These are phyloP conservation scores for Papilio polyxenes DNA, from an alignment of 1,140 invertebrate species.

Conservation along the genomic window DNA sequence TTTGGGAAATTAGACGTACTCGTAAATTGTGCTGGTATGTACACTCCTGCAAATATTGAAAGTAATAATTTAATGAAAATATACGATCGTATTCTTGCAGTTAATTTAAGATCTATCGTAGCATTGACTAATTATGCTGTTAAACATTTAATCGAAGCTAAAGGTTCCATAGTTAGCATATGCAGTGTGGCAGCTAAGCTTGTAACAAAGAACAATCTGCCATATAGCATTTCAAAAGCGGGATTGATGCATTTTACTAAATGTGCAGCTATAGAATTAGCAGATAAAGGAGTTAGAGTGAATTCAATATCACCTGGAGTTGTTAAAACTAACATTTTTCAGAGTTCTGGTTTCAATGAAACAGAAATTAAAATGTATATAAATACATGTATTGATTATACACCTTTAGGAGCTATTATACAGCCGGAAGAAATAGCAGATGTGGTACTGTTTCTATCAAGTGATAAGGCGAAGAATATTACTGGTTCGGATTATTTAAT, in stretches of 20 bases:
- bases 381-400: neutral
- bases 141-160: conserved; percentile 43
- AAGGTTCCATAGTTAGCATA: neutral
- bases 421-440: neutral
- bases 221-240: neutral
- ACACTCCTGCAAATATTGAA: conserved; percentile 27
- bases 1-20: conserved; percentile 51
- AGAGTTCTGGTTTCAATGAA: neutral
- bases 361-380: neutral
- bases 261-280: neutral
- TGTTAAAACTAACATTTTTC: neutral
- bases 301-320: neutral
- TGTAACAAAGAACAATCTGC: neutral
- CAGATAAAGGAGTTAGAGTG: conserved; percentile 12
- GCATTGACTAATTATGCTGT: conserved; percentile 41
- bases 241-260: conserved; percentile 5
- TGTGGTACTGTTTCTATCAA: neutral
- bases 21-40: conserved; percentile 50
- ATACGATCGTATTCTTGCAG: conserved; percentile 44
- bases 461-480: neutral
- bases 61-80: conserved; percentile 45
- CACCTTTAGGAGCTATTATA: neutral
- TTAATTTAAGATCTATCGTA: conserved; percentile 49
- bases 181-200: neutral
- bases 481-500: neutral